Base-by-base conservation (phyloP, 2,113 vertebrate species). In the Heterocephalus glaber region DNA sequence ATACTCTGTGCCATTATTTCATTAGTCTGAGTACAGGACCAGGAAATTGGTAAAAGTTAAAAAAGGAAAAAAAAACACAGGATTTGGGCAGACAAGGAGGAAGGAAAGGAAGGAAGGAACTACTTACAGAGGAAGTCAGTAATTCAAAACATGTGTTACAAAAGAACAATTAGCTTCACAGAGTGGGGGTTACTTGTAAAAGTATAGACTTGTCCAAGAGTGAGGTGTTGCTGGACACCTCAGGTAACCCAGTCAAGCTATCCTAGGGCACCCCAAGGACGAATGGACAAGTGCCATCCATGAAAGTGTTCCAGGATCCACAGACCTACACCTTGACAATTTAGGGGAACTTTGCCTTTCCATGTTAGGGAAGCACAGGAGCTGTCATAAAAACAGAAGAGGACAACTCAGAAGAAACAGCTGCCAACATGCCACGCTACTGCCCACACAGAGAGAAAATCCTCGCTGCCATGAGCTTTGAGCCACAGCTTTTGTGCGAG, bases 21-120 rank as follows among this genome's bases (percentile, higher is more conserved):
- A 92, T 72, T 66, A 76, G 47, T 68, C 56, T 76, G 47, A 70
- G 33, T 77, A 77, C 20, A 89, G 77, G 49, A 72, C 38, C 2
- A 92, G 89, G 72, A 94, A 95, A 86, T 7, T 17, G 52, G 26
- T 38, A 30, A 82, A 84, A 60, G 19, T 19, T 44, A 61, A 19
- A 63, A 63, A 20, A 76, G 11, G 22, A 56, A 12, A 92, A 90
- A 86, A 65, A 38, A 86, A 89, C 52, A 91, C 56, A 81, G 47
- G 58, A 87, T 77, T 92, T 68, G 76, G 81, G 2, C 77, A 96
- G 85, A 86, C 7, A 3, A 77, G 83, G 61, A 81, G 84, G 77
- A 96, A 97, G 79, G 70, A 85, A 76, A 90, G 52, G 66, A 94
- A 87, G 79, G 52, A 87, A 93, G 79, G 61, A 87, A 92, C 20